Percentiles rank a stretch among this genome's conserved stretches.
These are phyloP conservation scores for Antennarius striatus DNA, from an alignment of 2,113 vertebrate species.

Conservation along the genomic window DNA sequence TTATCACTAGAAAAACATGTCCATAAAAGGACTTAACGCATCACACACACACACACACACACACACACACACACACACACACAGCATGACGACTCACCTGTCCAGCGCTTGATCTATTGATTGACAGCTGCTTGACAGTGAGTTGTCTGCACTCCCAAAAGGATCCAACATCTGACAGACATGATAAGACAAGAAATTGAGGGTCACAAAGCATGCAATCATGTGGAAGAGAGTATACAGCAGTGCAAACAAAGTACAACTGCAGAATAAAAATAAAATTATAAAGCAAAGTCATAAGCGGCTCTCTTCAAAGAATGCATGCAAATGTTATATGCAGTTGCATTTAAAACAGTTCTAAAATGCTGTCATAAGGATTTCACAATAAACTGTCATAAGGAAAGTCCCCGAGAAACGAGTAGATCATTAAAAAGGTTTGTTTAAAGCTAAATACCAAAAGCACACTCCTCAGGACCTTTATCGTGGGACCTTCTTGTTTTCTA, in stretches of 20 bases:
- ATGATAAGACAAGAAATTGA: conserved; percentile 36
- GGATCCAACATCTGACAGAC: conserved; percentile 84
- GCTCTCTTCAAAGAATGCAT: conserved; percentile 1
- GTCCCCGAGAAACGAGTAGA: background rate
- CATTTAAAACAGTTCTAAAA: background rate
- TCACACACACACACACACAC: conserved; percentile 6
- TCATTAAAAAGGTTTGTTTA: background rate
- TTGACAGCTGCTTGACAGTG: conserved; percentile 89
- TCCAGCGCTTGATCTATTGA: conserved; percentile 90
- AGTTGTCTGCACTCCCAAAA: conserved; percentile 87
- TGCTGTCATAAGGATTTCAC: too few species aligned
- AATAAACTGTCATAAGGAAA: too few species aligned
- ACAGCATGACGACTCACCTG: conserved; percentile 78
- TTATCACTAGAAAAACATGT: background rate
- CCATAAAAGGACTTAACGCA: background rate
- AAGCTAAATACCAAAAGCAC: background rate
- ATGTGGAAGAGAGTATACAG: conserved; percentile 10
- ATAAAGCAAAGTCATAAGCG: background rate
- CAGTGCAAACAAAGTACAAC: conserved; percentile 6
- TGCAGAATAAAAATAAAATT: background rate
- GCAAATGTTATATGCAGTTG: background rate
- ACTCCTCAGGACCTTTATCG: background rate
- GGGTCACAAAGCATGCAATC: conserved; percentile 35
- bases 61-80: conserved; percentile 33
- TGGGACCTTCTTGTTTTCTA: background rate